A percentile compares a stretch with the other conserved stretches of the same genome.
Evolutionary conservation across 64 coral and sea anemone species (phyloP).

Genomic region (Montipora foliosa): DNA sequence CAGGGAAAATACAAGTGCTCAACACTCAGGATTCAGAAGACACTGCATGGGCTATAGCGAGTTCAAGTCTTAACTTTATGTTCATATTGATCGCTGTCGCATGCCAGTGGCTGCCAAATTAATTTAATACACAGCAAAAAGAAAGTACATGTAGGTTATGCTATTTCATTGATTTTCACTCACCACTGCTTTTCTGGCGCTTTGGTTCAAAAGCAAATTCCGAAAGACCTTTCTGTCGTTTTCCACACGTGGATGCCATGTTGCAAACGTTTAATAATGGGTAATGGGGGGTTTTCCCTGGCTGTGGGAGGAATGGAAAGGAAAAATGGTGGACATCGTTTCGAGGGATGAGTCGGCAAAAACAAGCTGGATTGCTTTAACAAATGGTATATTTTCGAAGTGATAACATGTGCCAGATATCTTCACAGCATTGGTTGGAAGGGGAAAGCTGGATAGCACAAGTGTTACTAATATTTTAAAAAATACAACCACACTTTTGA

Average conservation of each 20-base stretch:
- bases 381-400: not conserved
- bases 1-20: no score
- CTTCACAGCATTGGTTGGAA: not conserved
- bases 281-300: no score
- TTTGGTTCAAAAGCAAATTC: constrained; percentile 1
- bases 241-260: not conserved
- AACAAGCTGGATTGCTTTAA: not conserved
- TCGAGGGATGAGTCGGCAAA: not conserved
- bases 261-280: no score
- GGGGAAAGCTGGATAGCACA: no score
- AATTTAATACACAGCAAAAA: not conserved
- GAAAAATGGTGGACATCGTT: not conserved
- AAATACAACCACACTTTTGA: no score
- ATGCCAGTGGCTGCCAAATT: no score
- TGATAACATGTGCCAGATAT: not conserved
- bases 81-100: not conserved
- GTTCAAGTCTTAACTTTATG: not conserved
- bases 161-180: not conserved
- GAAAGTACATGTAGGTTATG: not conserved
- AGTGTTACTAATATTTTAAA: no score
- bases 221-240: not conserved
- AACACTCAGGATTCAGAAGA: not conserved
- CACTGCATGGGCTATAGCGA: not conserved
- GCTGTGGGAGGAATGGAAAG: not conserved
- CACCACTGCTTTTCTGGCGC: not conserved